Percentiles rank a stretch among this genome's conserved stretches.
Evolutionary conservation across 2,888 invertebrate genomes (phyloP).

Genomic region (Cantharis rustica): DNA sequence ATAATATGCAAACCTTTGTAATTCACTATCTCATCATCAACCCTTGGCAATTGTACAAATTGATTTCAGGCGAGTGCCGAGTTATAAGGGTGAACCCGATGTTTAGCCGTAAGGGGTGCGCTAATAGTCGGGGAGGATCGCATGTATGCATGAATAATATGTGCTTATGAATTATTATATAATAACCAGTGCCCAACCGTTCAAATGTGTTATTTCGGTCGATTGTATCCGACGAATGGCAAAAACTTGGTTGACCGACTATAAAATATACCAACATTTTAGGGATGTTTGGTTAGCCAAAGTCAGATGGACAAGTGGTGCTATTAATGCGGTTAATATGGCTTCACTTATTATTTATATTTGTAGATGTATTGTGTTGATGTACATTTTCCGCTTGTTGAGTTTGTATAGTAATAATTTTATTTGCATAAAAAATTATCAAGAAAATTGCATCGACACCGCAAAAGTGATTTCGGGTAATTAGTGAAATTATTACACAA

Average conservation of each 20-base stretch:
- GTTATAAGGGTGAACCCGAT: conserved; percentile 33
- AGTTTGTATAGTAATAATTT: conserved; percentile 7
- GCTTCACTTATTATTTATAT: conserved; percentile 50
- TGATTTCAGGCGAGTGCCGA: conserved; percentile 45
- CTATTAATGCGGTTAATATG: conserved; percentile 53
- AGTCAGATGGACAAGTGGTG: conserved; percentile 57
- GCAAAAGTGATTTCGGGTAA: not conserved
- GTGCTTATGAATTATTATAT: conserved; percentile 48
- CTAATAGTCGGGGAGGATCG: conserved; percentile 38
- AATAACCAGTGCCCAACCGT: conserved; percentile 41
- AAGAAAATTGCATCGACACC: not conserved
- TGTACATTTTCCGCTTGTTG: conserved; percentile 26
- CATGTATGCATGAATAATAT: conserved; percentile 34
- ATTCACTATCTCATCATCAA: conserved; percentile 36
- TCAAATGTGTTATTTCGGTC: not conserved
- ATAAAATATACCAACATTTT: conserved; percentile 15
- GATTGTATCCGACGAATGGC: not conserved
- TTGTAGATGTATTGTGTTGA: conserved; percentile 32
- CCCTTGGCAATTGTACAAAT: conserved; percentile 52
- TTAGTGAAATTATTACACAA: not conserved
- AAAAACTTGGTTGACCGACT: conserved; percentile 13
- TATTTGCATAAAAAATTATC: not conserved
- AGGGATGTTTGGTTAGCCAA: conserved; percentile 45
- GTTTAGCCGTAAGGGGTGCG: conserved; percentile 38
- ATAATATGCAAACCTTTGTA: conserved; percentile 32